These are phyloP conservation scores for Chrysomallon squamiferum DNA, from an alignment of 1,140 invertebrate genomes.

Conservation along the genomic window DNA sequence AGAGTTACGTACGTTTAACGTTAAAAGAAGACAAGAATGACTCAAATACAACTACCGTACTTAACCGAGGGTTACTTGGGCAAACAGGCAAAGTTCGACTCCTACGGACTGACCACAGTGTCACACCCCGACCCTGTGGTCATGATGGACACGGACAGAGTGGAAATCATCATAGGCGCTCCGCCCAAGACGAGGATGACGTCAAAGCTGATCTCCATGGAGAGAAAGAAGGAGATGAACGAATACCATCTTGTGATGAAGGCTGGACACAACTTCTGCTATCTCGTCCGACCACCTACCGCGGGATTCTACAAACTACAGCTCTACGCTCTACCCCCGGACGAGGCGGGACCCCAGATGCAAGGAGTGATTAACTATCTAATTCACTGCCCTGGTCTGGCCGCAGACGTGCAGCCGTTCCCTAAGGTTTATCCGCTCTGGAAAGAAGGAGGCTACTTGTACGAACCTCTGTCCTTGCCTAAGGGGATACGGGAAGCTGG, in stretches of 20 bases:
- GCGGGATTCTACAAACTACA: conserved; percentile 62
- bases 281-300: conserved; percentile 48
- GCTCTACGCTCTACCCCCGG: conserved; percentile 58
- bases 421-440: conserved; percentile 62
- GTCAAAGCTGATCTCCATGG: conserved; percentile 46
- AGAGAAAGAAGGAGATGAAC: conserved; percentile 47
- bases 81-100: conserved; percentile 55
- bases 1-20: too few species aligned
- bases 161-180: conserved; percentile 51
- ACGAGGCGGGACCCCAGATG: conserved; percentile 56
- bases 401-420: conserved; percentile 29
- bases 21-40: too few species aligned
- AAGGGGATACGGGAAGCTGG: conserved; percentile 32
- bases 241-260: conserved; percentile 43
- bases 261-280: conserved; percentile 40
- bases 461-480: conserved; percentile 48
- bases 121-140: conserved; percentile 51
- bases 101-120: conserved; percentile 44
- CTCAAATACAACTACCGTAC: conserved; percentile 41
- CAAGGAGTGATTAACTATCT: conserved; percentile 63
- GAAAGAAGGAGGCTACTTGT: conserved; percentile 62
- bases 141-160: conserved; percentile 26
- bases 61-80: conserved; percentile 60
- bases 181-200: conserved; percentile 36
- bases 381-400: conserved; percentile 36